Conservation (phyloP, 1,140 invertebrate genomes). For the Leptonema lineaticorne region DNA sequence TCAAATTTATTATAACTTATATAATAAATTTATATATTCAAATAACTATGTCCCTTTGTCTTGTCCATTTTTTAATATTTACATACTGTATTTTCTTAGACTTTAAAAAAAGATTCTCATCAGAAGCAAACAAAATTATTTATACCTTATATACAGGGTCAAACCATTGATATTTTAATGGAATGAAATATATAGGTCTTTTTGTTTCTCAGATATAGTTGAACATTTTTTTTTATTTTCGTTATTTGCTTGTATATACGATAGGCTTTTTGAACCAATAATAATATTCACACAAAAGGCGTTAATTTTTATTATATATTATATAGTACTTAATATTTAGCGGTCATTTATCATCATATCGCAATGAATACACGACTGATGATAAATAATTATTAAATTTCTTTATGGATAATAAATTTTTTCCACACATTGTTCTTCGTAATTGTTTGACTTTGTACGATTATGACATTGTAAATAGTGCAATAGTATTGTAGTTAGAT, state of each 20-base stretch:
- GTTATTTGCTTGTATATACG: neutral
- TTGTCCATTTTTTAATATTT: too few species aligned
- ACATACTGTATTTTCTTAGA: too few species aligned
- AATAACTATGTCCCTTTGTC: too few species aligned
- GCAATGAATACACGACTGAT: neutral
- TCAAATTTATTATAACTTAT: too few species aligned
- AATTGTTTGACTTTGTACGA: conserved; percentile 2
- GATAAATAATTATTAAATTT: neutral
- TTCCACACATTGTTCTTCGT: conserved; percentile 26
- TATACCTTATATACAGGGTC: too few species aligned
- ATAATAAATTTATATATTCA: too few species aligned
- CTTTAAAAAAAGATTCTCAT: too few species aligned
- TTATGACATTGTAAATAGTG: conserved; percentile 30
- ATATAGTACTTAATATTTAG: neutral
- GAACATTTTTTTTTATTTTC: neutral
- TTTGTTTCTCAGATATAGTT: neutral
- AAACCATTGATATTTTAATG: too few species aligned
- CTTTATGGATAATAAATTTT: neutral
- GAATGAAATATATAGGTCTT: too few species aligned
- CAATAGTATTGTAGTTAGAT: conserved; percentile 30
- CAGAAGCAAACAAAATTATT: too few species aligned
- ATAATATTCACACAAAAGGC: neutral
- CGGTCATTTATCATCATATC: conserved; percentile 11
- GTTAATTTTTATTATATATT: neutral
- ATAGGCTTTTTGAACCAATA: neutral